A percentile compares a stretch with the other conserved stretches of the same genome.
phyloP scores from a whole-genome alignment of 1,140 invertebrate genomes.

The Formica selysi region DNA sequence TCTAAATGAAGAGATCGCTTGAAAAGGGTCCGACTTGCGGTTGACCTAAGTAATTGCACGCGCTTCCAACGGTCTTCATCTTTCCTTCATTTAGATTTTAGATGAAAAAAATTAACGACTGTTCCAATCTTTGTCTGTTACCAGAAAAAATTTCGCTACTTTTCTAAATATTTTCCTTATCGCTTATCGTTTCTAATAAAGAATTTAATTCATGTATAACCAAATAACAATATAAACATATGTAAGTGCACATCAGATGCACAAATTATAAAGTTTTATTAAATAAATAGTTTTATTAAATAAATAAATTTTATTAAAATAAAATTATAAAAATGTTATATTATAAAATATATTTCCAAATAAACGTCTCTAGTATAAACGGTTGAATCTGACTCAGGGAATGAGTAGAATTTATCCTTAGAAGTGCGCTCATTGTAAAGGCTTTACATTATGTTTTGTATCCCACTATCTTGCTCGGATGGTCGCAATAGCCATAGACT shows the following conservation, averaged over 20 bases:
- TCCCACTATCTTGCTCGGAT: slow-evolving; percentile 11
- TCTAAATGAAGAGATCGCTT: slow-evolving; percentile 61
- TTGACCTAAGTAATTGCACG: slow-evolving; percentile 69
- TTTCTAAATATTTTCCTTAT: slow-evolving; percentile 3
- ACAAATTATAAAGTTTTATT: not conserved
- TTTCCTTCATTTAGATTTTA: slow-evolving; percentile 46
- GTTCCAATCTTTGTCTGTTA: not conserved
- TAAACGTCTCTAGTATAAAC: slow-evolving; percentile 17
- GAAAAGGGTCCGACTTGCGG: slow-evolving; percentile 55
- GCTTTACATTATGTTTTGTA: slow-evolving; percentile 29
- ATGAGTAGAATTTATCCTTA: slow-evolving; percentile 40
- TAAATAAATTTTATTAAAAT: no score
- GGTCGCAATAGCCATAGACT: not conserved
- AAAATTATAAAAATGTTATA: no score
- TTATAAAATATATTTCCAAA: slow-evolving; percentile 33
- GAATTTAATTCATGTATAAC: not conserved
- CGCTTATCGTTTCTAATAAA: not conserved
- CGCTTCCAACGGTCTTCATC: slow-evolving; percentile 49
- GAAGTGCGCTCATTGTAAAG: slow-evolving; percentile 8
- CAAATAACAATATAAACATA: not conserved
- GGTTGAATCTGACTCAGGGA: not conserved
- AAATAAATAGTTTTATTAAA: not conserved
- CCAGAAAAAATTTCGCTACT: not conserved
- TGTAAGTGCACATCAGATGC: not conserved
- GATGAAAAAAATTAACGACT: not conserved